A percentile compares a stretch with the other conserved stretches of the same genome.
phyloP scores from a whole-genome alignment of 2,888 invertebrate genomes.

The Tipula lateralis region DNA sequence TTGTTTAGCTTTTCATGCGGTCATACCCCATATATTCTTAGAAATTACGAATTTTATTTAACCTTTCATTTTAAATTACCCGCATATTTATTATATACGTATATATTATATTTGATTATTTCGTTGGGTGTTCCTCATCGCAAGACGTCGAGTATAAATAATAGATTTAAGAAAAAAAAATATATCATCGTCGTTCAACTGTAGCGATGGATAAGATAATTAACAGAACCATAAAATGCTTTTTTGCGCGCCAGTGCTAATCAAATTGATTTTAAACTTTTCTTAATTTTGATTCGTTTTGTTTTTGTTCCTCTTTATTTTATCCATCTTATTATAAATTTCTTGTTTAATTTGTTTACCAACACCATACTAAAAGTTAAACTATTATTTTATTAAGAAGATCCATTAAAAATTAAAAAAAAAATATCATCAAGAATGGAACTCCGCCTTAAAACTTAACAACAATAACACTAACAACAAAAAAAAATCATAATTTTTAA shows the following conservation, averaged over 20 bases:
- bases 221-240: background rate
- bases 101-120: background rate
- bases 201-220: background rate
- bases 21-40: background rate
- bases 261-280: conserved; percentile 9
- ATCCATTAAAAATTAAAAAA: background rate
- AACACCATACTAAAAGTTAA: background rate
- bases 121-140: background rate
- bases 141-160: background rate
- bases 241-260: background rate
- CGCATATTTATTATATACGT: no score
- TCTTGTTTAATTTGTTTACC: conserved; percentile 19
- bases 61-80: conserved; percentile 5
- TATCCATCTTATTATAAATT: background rate
- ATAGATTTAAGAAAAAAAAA: background rate
- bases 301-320: background rate
- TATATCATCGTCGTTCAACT: background rate
- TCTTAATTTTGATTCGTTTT: conserved; percentile 14
- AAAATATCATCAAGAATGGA: conserved; percentile 11
- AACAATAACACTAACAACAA: background rate
- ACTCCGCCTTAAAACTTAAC: conserved; percentile 27
- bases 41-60: background rate
- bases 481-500: background rate
- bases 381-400: conserved; percentile 24
- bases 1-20: background rate